Base-by-base conservation (phyloP, 2,888 invertebrate genomes). In the Eilema griseolum region DNA sequence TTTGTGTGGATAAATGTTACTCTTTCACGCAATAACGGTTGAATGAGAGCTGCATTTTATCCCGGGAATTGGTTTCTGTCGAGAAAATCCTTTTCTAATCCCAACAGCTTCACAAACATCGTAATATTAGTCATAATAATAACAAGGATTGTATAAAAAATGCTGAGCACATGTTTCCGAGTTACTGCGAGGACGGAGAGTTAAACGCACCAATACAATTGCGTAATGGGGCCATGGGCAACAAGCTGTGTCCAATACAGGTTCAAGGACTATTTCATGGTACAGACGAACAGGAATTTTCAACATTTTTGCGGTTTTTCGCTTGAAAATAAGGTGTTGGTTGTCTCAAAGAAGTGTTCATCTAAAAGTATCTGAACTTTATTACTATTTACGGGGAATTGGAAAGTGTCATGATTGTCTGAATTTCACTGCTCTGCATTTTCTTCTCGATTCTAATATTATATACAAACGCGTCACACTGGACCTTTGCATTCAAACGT, bases 161-260 rank as follows among this genome's bases (percentile, higher is more conserved):
- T 20, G 52, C 52, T 20, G 7, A 20, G 16, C 52, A 52, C 52
- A 16, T 52, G 52, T 52, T 52, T n/a, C 52, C 52, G 8, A 52
- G 46, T 46, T 46, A 46, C 20, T 20, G 16, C 46, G 46, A 16
- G n/a, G n/a, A 52, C n/a, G n/a, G 1, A 52, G 52, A 46, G 46
- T 46, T 20, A 41, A 41, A 52, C 52, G 46, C 20, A 52, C 52
- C 8, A 10, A 46, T 20, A 46, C 20, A 52, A 52, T n/a, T n/a
- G 52, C 52, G n/a, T 52, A 52, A 52, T 52, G 52, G 52, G 52
- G 52, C 52, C 52, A 52, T n/a, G 52, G 52, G 52, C 52, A 52
- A n/a, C 52, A 52, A 52, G n/a, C 52, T 8, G 5, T 52, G 3
- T 52, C 52, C 20, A 52, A 52, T 52, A 20, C 16, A 46, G 46